Evolutionary conservation across 2,888 invertebrate genomes (phyloP), one percentile per base, ranked within the genome.

Genomic region (Catocala sponsa): DNA sequence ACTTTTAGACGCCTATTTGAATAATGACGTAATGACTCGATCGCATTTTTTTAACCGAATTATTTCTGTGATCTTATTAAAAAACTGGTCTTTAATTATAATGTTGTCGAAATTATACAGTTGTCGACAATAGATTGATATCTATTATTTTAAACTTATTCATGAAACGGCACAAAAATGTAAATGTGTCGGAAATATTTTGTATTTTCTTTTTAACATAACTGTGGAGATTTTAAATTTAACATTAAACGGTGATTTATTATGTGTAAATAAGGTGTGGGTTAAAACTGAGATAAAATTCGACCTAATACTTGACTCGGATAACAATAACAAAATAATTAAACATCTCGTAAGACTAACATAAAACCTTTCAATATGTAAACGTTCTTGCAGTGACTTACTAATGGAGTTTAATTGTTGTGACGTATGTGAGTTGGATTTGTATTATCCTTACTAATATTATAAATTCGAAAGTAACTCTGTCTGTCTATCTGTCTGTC

Each of bases 101-200:
- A 68, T 53, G 58, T 60, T 59, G 35, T 51, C 53, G 62, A 68
- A 70, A 71, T 68, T 74, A 76, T 78, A 74, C 59, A 76, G 70
- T 65, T 76, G 74, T 74, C 74, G 6, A 71, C 55, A 65, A 62
- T 73, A 68, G 59, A 72, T 80, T 67, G 70, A 70, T 65, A 62
- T 49, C 59, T 60, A 73, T 59, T 66, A 63, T 49, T 68, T 68
- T 67, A 56, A 57, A 65, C 53, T 50, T 62, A 55, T 66, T 63
- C 47, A 32, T 49, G 11, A 25, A 42, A 58, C 47, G 25, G 50
- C 25, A 52, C 57, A 54, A 59, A 52, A 66, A 65, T 62, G 58
- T 65, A 44, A 69, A 69, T 65, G 49, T 43, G 48, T 7, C 10
- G 55, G 33, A 58, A 53, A 49, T 49, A 53, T 59, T 46, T 32